A percentile compares a stretch with the other conserved stretches of the same genome.
These are phyloP conservation scores for Penaeus japonicus DNA, from an alignment of 1,140 invertebrate species.

Conservation along the genomic window DNA sequence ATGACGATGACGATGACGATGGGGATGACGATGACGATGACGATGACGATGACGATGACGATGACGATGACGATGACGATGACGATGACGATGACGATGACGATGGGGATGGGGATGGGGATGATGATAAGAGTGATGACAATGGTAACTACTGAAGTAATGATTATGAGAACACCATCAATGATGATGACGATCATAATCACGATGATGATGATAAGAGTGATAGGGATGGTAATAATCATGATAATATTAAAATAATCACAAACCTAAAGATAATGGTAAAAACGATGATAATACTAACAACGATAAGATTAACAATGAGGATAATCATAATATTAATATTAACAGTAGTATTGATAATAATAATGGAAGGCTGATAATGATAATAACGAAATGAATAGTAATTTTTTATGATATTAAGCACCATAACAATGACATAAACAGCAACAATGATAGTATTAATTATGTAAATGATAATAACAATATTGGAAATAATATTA, in stretches of 20 bases:
- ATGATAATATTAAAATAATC: no score
- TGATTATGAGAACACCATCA: constrained; percentile 48
- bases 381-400: background rate
- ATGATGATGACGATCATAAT: constrained; percentile 48
- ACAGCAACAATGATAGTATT: no score
- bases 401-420: no score
- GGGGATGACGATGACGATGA: constrained; percentile 45
- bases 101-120: constrained; percentile 54
- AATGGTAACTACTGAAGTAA: constrained; percentile 40
- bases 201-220: background rate
- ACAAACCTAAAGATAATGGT: no score
- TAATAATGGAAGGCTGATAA: background rate
- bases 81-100: constrained; percentile 48
- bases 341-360: background rate
- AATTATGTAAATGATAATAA: no score
- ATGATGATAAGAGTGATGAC: constrained; percentile 44
- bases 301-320: background rate
- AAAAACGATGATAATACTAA: background rate
- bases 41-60: constrained; percentile 55
- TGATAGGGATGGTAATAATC: background rate
- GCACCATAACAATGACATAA: no score
- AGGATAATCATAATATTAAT: background rate
- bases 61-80: constrained; percentile 52
- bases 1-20: constrained; percentile 52
- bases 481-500: no score